Evolutionary conservation across 2,888 invertebrate genomes (phyloP), one percentile per base, ranked within the genome.

Genomic region (Aricia artaxerxes): DNA sequence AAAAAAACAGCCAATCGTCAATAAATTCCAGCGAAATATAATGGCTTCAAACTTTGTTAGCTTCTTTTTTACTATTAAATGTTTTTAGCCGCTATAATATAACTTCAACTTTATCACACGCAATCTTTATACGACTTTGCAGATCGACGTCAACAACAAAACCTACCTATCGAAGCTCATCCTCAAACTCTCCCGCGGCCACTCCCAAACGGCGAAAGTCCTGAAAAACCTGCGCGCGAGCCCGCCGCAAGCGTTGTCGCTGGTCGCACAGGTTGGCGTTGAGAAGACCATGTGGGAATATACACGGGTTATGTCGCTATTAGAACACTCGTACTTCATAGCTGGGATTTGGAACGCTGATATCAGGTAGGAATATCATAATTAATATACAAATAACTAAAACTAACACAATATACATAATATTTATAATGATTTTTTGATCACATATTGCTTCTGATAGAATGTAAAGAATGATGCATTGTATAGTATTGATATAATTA

Each of bases 211-310:
- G 0, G 83, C 87, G 0, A 93, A 93, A 84, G 93, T 94, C 0
- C 82, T 94, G 1, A 91, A 92, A 80, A 94, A 93, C 79, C 85
- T 94, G 0, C 87, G 89, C 0, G 85, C 90, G 0, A 90, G 92
- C 82, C 91, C 93, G 0, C 90, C 93, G 0, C 94, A 94, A 83
- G 91, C 92, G 0, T 78, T 94, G 16, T 94, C 94, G 0, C 82
- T 95, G 78, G 88, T 92, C 0, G 94, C 93, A 0, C 94, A 95
- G 84, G 92, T 94, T 0, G 95, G 92, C 0, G 84, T 88, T 0
- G 92, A 93, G 84, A 95, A 95, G 81, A 91, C 91, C 0, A 92
- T 91, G 87, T 95, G 94, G 95, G 95, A 95, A 24, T 95, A 94
- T 69, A 94, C 94, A 0, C 85, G 88, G 9, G 85, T 94, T 0